phyloP scores from a whole-genome alignment of 2,797 vertebrate species.

The Scomberomorus guttatus region DNA sequence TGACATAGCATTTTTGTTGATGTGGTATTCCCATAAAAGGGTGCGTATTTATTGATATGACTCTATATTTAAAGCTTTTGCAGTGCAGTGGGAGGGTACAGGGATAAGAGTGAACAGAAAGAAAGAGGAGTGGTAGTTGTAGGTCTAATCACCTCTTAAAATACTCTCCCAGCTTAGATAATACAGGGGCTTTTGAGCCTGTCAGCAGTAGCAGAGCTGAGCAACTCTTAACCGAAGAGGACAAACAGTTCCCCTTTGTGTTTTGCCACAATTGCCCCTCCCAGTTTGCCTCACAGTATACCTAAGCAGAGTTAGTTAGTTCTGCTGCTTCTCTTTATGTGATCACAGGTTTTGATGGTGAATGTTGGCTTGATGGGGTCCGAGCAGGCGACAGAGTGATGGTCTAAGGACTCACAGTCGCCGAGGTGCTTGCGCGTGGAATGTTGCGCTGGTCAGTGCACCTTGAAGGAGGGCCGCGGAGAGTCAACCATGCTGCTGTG shows the following conservation, averaged over 20 bases:
- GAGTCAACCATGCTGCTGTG: slow-evolving; percentile 99
- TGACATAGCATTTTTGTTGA: neutral
- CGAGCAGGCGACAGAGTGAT: slow-evolving; percentile 70
- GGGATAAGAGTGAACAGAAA: slow-evolving; percentile 52
- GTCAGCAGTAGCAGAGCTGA: slow-evolving; percentile 62
- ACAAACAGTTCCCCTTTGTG: slow-evolving; percentile 57
- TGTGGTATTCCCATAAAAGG: neutral
- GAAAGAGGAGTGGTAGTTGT: slow-evolving; percentile 67
- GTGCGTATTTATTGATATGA: slow-evolving; percentile 17
- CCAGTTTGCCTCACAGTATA: slow-evolving; percentile 22
- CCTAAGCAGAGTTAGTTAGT: slow-evolving; percentile 10
- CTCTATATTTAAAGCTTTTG: slow-evolving; percentile 43
- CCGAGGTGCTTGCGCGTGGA: slow-evolving; percentile 80
- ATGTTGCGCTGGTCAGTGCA: slow-evolving; percentile 99
- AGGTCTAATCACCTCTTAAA: slow-evolving; percentile 79
- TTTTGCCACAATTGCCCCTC: slow-evolving; percentile 25
- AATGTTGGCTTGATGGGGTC: slow-evolving; percentile 67
- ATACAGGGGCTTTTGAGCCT: slow-evolving; percentile 60
- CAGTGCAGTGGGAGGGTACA: slow-evolving; percentile 39
- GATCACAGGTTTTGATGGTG: slow-evolving; percentile 55
- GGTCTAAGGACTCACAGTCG: slow-evolving; percentile 74
- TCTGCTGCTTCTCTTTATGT: slow-evolving; percentile 21
- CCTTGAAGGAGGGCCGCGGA: slow-evolving; percentile 97
- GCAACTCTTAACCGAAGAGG: slow-evolving; percentile 37
- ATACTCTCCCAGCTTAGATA: slow-evolving; percentile 75